Conservation (phyloP, 2,888 invertebrate genomes). For the Limenitis camilla region DNA sequence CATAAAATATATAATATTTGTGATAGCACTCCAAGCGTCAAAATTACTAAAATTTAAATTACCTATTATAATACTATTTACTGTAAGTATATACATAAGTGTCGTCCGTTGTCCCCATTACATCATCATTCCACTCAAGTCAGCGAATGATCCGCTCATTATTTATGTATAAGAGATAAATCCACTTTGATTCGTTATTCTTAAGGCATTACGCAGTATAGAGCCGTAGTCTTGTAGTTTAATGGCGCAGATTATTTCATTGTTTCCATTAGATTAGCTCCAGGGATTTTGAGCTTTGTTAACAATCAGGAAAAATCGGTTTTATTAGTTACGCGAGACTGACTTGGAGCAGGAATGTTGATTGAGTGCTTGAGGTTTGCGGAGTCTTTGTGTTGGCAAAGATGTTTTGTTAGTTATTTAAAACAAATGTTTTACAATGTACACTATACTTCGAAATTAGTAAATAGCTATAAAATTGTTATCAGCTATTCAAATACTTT, state of each 20-base stretch:
- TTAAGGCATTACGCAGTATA: too few species aligned
- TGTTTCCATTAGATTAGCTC: conserved; percentile 11
- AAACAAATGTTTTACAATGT: too few species aligned
- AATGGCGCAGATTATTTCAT: conserved; percentile 9
- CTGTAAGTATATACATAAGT: background rate
- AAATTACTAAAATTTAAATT: too few species aligned
- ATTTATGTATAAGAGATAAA: conserved; percentile 15
- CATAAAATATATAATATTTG: too few species aligned
- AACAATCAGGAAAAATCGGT: conserved; percentile 10
- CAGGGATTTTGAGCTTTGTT: conserved; percentile 9
- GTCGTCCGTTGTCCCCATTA: background rate
- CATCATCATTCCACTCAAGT: background rate
- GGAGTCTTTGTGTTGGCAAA: too few species aligned
- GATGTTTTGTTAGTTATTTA: too few species aligned
- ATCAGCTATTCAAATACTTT: too few species aligned
- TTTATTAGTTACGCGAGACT: conserved; percentile 3
- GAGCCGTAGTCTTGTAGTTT: conserved; percentile 1
- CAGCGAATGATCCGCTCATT: conserved; percentile 3
- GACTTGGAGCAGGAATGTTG: conserved; percentile 7
- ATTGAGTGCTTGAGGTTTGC: background rate
- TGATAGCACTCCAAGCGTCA: too few species aligned
- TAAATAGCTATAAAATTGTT: too few species aligned
- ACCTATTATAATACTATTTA: background rate
- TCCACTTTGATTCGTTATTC: conserved; percentile 13
- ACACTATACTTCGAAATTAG: too few species aligned